These are phyloP conservation scores for human DNA, from an alignment of 2,113 vertebrate genomes.

Conservation along the genomic window DNA sequence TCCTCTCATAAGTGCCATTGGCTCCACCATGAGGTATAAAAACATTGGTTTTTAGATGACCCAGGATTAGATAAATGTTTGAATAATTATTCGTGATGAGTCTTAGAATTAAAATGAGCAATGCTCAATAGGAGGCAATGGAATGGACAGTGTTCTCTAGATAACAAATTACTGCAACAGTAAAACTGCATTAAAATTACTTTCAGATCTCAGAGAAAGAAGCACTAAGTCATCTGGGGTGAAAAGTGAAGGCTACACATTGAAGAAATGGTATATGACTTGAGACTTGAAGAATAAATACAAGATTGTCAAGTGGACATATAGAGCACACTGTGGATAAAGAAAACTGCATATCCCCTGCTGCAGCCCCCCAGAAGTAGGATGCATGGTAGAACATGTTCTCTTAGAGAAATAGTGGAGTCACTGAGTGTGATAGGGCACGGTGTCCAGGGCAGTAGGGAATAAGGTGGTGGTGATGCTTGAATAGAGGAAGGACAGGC, in stretches of 20 bases:
- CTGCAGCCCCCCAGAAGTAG: neutral
- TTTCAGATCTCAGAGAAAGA: neutral
- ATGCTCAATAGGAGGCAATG: neutral
- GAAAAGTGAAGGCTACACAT: neutral
- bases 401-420: too few relatives aligned
- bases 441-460: too few relatives aligned
- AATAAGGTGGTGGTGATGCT: too few relatives aligned
- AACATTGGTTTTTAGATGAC: constrained; percentile 86
- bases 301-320: neutral
- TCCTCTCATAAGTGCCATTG: constrained; percentile 90
- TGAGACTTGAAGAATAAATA: neutral
- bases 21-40: constrained; percentile 91
- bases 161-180: neutral
- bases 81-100: rapidly evolving
- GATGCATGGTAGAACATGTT: neutral
- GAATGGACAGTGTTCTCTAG: neutral
- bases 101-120: neutral
- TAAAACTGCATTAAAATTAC: neutral
- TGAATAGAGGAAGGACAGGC: too few relatives aligned
- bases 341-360: neutral
- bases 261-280: neutral
- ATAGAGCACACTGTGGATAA: neutral
- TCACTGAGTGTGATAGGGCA: too few relatives aligned
- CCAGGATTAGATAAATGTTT: constrained; percentile 71
- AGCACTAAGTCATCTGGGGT: neutral